A percentile compares a stretch with the other conserved stretches of the same genome.
Conservation (phyloP, 2,797 vertebrate species). For the Diglossa cyanea region DNA sequence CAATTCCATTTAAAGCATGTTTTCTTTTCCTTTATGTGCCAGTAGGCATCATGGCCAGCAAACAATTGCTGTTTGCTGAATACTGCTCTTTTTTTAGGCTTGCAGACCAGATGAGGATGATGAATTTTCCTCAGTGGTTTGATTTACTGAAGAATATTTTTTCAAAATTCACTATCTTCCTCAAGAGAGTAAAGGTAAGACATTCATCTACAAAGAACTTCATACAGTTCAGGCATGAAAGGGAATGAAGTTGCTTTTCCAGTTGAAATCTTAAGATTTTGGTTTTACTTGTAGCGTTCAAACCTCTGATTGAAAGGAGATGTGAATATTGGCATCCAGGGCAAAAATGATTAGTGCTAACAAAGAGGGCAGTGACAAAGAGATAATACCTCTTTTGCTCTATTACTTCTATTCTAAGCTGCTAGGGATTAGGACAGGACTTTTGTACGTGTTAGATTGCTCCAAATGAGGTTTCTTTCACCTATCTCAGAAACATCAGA, state of each 20-base stretch:
- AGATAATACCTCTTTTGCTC: neutral
- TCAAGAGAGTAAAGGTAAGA: slow-evolving; percentile 93
- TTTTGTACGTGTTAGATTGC: neutral
- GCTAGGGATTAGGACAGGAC: neutral
- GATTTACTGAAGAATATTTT: slow-evolving; percentile 89
- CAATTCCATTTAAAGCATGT: neutral
- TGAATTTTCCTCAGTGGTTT: slow-evolving; percentile 89
- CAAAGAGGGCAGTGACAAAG: neutral
- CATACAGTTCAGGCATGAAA: neutral
- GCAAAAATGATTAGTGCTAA: neutral
- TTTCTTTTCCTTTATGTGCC: neutral
- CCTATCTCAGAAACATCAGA: neutral
- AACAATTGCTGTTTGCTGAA: neutral
- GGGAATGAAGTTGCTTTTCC: neutral
- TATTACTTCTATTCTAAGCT: neutral
- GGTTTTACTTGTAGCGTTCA: neutral
- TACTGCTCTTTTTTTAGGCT: slow-evolving; percentile 77
- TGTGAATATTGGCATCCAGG: neutral
- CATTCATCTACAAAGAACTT: neutral
- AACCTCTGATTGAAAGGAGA: neutral
- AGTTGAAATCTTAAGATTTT: neutral
- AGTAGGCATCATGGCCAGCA: neutral
- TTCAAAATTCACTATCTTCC: slow-evolving; percentile 88
- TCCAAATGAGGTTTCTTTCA: slow-evolving; percentile 15
- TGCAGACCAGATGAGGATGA: slow-evolving; percentile 88